Conservation (phyloP, 2,888 invertebrate species). For the Poecilobothrus nobilitatus region DNA sequence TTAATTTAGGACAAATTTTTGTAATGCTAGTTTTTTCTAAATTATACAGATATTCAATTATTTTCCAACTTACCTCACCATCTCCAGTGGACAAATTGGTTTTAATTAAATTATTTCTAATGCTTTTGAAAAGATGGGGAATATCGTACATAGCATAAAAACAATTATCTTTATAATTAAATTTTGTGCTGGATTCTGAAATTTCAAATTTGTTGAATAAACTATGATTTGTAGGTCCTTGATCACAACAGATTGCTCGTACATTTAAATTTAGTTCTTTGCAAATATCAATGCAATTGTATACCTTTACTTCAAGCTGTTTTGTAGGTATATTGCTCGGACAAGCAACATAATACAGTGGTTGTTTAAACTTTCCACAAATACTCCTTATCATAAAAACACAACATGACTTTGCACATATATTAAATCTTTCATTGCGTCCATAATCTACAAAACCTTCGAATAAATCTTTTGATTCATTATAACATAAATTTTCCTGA, state of each 20-base stretch:
- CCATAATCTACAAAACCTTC: conserved; percentile 19
- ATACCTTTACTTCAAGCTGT: conserved; percentile 9
- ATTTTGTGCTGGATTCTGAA: background rate
- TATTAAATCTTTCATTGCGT: background rate
- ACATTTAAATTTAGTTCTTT: background rate
- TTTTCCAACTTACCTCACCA: conserved; percentile 16
- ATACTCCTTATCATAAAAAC: conserved; percentile 15
- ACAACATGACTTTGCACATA: conserved; percentile 9
- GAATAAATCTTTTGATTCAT: conserved; percentile 13
- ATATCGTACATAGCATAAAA: conserved; percentile 14
- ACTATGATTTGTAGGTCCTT: conserved; percentile 13
- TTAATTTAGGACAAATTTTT: conserved; percentile 17
- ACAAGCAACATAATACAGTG: conserved; percentile 13
- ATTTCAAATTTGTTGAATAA: conserved; percentile 9
- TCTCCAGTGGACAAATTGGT: conserved; percentile 13
- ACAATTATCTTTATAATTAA: conserved; percentile 7
- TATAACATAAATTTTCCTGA: conserved; percentile 16
- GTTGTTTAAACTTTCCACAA: conserved; percentile 15
- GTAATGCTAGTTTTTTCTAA: conserved; percentile 10
- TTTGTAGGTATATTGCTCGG: conserved; percentile 8
- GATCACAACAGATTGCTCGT: no score
- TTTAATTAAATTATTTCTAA: conserved; percentile 2
- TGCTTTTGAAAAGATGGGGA: conserved; percentile 14
- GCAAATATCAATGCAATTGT: conserved; percentile 13
- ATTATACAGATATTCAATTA: conserved; percentile 16